phyloP scores from a whole-genome alignment of 2,113 vertebrate species.

The Polypterus senegalus region DNA sequence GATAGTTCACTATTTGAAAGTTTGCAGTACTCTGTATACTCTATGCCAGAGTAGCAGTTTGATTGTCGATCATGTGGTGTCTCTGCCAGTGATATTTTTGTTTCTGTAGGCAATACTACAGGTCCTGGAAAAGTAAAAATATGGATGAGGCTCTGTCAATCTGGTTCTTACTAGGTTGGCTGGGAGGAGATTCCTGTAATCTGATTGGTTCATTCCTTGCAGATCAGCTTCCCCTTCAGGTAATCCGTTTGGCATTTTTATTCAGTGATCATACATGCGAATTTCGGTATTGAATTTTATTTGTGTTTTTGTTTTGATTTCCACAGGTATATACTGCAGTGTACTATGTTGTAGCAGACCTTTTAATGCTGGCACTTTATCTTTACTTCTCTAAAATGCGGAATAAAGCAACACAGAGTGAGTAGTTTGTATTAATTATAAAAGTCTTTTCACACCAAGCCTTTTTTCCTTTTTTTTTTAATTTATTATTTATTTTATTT shows the following conservation, averaged over 20 bases:
- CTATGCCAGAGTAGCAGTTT: too few relatives aligned
- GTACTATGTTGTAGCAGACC: conserved; percentile 79
- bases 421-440: conserved; percentile 19
- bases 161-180: conserved; percentile 88
- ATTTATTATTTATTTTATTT: too few relatives aligned
- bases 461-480: too few relatives aligned
- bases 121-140: conserved; percentile 70
- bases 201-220: conserved; percentile 83
- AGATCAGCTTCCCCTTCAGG: conserved; percentile 86
- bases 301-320: neutral
- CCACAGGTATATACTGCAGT: conserved; percentile 74
- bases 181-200: conserved; percentile 83
- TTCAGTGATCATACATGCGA: neutral
- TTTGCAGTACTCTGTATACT: too few relatives aligned
- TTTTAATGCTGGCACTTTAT: conserved; percentile 72
- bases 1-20: too few relatives aligned
- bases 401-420: conserved; percentile 36
- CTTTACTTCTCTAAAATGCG: conserved; percentile 59
- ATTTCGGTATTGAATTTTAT: neutral
- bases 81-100: too few relatives aligned
- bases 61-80: too few relatives aligned
- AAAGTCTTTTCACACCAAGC: too few relatives aligned
- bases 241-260: conserved; percentile 23
- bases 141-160: conserved; percentile 86
- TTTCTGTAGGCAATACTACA: conserved; percentile 67